These are phyloP conservation scores for Microcebus murinus DNA, from an alignment of 2,113 vertebrate genomes.

Conservation along the genomic window DNA sequence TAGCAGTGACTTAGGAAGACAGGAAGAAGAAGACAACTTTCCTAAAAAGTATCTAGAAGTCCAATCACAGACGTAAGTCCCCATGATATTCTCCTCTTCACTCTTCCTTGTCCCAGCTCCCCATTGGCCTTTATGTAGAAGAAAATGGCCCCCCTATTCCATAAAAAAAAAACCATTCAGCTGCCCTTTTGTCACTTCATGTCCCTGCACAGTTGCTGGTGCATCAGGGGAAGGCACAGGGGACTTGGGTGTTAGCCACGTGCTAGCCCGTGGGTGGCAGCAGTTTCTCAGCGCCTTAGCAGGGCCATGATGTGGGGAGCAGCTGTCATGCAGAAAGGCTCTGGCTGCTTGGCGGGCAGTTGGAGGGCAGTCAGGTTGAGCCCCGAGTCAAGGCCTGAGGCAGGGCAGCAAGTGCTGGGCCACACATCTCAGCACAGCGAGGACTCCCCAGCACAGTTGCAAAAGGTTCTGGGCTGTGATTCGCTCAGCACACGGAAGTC, in stretches of 20 bases:
- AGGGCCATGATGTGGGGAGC: too few relatives aligned
- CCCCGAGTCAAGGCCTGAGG: neutral
- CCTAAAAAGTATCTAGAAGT: neutral
- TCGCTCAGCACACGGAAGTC: neutral
- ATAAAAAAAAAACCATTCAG: neutral
- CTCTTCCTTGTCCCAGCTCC: neutral
- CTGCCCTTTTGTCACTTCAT: neutral
- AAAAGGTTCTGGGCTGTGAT: neutral
- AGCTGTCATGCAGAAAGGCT: neutral
- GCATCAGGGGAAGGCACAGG: neutral
- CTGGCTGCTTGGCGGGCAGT: too few relatives aligned
- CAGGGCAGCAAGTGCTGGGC: neutral
- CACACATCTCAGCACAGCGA: neutral
- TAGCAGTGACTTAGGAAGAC: neutral
- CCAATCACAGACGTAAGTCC: neutral
- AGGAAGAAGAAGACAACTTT: neutral
- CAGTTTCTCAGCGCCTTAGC: neutral
- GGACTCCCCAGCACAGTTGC: neutral
- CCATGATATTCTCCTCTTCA: neutral
- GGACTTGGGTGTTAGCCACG: neutral
- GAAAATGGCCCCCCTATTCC: neutral
- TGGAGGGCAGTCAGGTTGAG: neutral
- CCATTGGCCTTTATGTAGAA: neutral
- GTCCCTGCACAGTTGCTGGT: neutral
- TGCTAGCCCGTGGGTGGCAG: fast-evolving